These are phyloP conservation scores for Notamacropus eugenii DNA, from an alignment of 2,797 vertebrate genomes.

Conservation along the genomic window DNA sequence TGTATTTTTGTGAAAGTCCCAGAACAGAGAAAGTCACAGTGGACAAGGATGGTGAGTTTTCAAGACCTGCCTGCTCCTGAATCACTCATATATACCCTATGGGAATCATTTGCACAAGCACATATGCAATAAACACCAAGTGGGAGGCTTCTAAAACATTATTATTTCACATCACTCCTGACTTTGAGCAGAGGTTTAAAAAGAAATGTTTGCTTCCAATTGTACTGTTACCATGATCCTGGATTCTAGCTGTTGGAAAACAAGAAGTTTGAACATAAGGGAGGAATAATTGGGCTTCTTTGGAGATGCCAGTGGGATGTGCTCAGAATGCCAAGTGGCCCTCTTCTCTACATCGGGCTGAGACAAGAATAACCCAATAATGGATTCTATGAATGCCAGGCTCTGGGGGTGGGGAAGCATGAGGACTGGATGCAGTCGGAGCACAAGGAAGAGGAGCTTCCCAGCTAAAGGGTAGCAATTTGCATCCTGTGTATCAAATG, in stretches of 20 bases:
- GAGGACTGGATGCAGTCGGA: background rate
- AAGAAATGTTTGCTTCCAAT: slow-evolving; percentile 71
- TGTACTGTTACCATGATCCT: slow-evolving; percentile 61
- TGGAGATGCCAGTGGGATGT: slow-evolving; percentile 21
- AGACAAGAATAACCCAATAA: slow-evolving; percentile 61
- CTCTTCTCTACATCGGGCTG: slow-evolving; percentile 42
- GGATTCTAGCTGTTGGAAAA: slow-evolving; percentile 60
- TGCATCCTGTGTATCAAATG: background rate
- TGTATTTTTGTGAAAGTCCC: background rate
- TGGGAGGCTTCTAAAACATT: slow-evolving; percentile 71
- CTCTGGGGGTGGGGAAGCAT: slow-evolving; percentile 9
- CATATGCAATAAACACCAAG: slow-evolving; percentile 55
- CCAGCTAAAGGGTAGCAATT: background rate
- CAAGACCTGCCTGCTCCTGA: slow-evolving; percentile 28
- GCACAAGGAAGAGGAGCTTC: background rate
- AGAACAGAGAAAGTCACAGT: background rate
- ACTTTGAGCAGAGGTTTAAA: slow-evolving; percentile 66
- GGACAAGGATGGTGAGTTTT: slow-evolving; percentile 57
- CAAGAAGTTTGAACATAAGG: slow-evolving; percentile 53
- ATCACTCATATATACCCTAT: background rate
- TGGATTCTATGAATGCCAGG: slow-evolving; percentile 62
- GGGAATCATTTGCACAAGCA: slow-evolving; percentile 56
- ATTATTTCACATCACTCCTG: slow-evolving; percentile 67
- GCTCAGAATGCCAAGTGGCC: slow-evolving; percentile 25
- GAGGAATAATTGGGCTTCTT: slow-evolving; percentile 47